These are phyloP conservation scores for Epirrita christyi DNA, from an alignment of 2,888 invertebrate genomes.

Conservation along the genomic window DNA sequence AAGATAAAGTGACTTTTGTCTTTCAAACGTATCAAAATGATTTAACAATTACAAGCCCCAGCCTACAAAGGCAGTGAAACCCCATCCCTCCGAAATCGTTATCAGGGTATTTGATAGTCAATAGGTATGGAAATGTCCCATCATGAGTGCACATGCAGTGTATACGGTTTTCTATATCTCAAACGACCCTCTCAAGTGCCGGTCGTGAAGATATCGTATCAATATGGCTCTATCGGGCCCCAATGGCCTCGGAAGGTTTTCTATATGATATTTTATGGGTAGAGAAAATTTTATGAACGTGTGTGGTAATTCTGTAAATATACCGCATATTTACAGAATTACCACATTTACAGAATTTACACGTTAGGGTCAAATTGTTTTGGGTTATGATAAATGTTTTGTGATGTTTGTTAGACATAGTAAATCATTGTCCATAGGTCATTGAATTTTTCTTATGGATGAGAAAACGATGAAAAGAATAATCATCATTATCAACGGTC, in stretches of 20 bases:
- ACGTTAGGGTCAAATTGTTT: neutral
- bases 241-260: conserved; percentile 33
- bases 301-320: conserved; percentile 4
- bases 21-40: no score
- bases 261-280: conserved; percentile 28
- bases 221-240: conserved; percentile 59
- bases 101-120: conserved; percentile 52
- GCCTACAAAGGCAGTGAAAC: neutral
- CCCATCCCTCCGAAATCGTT: conserved; percentile 30
- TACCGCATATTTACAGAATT: no score
- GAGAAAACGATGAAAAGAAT: no score
- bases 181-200: conserved; percentile 59
- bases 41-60: neutral
- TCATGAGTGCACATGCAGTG: conserved; percentile 61
- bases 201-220: conserved; percentile 62
- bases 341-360: no score
- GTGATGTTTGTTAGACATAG: neutral
- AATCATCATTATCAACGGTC: no score
- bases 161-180: conserved; percentile 64
- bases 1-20: no score
- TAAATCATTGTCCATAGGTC: no score
- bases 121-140: conserved; percentile 65
- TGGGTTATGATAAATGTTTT: neutral
- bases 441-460: no score
- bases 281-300: conserved; percentile 20